Evolutionary conservation across 64 coral and sea anemone genomes (phyloP).

Genomic region (Porites australiensis): DNA sequence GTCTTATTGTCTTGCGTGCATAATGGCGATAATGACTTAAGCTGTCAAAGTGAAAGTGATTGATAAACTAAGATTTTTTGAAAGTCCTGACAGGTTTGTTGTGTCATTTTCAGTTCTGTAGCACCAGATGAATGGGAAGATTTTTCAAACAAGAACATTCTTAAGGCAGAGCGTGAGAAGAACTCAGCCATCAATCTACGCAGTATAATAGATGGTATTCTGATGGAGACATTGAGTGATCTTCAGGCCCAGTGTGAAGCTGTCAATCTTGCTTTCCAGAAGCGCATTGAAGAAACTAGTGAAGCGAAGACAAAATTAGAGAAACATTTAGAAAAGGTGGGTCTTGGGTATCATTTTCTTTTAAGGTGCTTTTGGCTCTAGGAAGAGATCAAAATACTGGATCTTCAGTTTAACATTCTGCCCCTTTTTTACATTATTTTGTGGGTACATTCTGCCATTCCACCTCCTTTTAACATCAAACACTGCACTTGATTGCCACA

Average conservation of each 20-base stretch:
- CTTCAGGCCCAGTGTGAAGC: conserved; percentile 88
- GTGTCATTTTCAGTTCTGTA: conserved; percentile 78
- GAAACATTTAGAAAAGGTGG: conserved; percentile 87
- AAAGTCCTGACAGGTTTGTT: background rate
- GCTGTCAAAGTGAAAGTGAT: too few relatives aligned
- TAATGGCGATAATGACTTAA: too few relatives aligned
- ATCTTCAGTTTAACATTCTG: too few relatives aligned
- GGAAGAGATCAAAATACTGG: too few relatives aligned
- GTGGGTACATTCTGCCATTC: too few relatives aligned
- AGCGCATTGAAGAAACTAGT: conserved; percentile 95
- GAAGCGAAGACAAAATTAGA: conserved; percentile 98
- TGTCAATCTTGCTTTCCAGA: conserved; percentile 97
- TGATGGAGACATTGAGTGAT: conserved; percentile 94
- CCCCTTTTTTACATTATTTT: too few relatives aligned
- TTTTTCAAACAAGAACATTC: conserved; percentile 97
- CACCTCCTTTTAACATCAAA: too few relatives aligned
- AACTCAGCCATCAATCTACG: conserved; percentile 89
- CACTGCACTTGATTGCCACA: too few relatives aligned
- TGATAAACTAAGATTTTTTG: background rate
- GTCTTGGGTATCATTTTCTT: background rate
- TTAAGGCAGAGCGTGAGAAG: conserved; percentile 96
- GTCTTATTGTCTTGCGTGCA: too few relatives aligned
- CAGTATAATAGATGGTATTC: conserved; percentile 96
- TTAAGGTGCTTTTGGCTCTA: background rate
- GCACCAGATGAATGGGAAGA: conserved; percentile 96